These are phyloP conservation scores for Coelopa frigida DNA, from an alignment of 1,140 invertebrate genomes.

Conservation along the genomic window DNA sequence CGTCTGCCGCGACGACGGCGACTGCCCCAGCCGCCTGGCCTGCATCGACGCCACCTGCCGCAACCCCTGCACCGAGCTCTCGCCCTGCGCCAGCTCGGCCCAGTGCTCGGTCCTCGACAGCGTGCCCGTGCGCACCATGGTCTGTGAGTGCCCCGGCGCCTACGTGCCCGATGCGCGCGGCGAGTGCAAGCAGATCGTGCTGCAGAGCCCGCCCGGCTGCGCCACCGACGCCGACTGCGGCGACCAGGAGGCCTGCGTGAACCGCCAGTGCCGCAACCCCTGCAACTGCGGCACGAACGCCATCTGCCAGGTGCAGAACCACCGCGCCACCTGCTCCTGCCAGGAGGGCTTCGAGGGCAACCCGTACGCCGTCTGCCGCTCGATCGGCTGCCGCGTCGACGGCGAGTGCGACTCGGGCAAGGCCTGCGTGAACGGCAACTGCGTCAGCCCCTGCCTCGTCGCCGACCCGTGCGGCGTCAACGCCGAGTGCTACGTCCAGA, in stretches of 20 bases:
- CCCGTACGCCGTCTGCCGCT: slow-evolving; percentile 69
- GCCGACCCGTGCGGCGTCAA: slow-evolving; percentile 74
- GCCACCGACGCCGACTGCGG: slow-evolving; percentile 69
- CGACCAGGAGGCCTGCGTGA: slow-evolving; percentile 71
- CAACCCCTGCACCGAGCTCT: slow-evolving; percentile 67
- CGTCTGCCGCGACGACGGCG: slow-evolving; percentile 62
- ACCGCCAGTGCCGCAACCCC: slow-evolving; percentile 75
- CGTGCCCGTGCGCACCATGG: slow-evolving; percentile 73
- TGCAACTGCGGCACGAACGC: slow-evolving; percentile 82
- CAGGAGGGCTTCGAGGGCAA: slow-evolving; percentile 75
- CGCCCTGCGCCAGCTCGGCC: slow-evolving; percentile 62
- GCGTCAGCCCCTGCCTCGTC: slow-evolving; percentile 73
- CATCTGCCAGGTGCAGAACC: slow-evolving; percentile 71
- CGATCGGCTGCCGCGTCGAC: slow-evolving; percentile 69
- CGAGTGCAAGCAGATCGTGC: slow-evolving; percentile 63
- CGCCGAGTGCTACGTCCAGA: slow-evolving; percentile 71
- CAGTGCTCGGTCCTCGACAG: slow-evolving; percentile 73
- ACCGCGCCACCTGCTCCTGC: slow-evolving; percentile 80
- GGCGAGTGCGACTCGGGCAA: slow-evolving; percentile 72
- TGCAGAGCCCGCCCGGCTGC: slow-evolving; percentile 65
- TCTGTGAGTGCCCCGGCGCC: slow-evolving; percentile 75
- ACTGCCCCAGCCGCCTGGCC: slow-evolving; percentile 71
- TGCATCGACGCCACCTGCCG: slow-evolving; percentile 73
- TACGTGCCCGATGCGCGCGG: slow-evolving; percentile 71
- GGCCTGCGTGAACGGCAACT: slow-evolving; percentile 76